Base-by-base conservation (phyloP, 2,888 invertebrate genomes). In the Sarcophaga carnaria region DNA sequence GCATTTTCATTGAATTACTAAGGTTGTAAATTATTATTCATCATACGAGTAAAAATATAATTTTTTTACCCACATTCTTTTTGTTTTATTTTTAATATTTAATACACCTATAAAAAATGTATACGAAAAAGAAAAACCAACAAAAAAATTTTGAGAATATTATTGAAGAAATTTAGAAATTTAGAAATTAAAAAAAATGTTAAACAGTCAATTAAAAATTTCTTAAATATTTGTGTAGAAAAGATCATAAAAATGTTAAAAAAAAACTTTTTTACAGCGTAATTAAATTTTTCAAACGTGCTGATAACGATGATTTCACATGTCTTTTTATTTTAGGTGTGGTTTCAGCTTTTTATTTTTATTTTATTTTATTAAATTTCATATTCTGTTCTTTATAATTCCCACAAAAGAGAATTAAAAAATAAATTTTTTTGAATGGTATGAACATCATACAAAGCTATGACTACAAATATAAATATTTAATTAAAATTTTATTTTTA, bases 1-100 rank as follows among this genome's bases (percentile, higher is more conserved):
- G 17, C 17, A 54, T 54, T 54, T 17, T 54, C 54, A 79, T 84
- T 71, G 6, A 72, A 69, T 83, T 83, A 74, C 69, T 77, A n/a
- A 70, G 60, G 17, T 83, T 83, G 77, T 77, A 83, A 69, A 69
- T 69, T 80, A 80, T 80, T 74, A 78, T 80, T 83, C 64, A 74
- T 63, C n/a, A 14, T 70, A 79, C 64, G 45, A 66, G n/a, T 67
- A 69, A 45, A 11, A 45, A 37, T 37, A 37, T 37, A 37, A 37
- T 37, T 37, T 37, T 70, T 12, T 45, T 82, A 37, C 45, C 70
- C 49, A 66, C 49, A 60, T 45, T 59, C 66, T 64, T 6, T 37
- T 54, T 27, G 49, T 20, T 59, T 66, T 64, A 3, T 37, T 54
- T 27, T n/a, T 37, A 12, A 76, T 20, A 20, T n/a, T n/a, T 67